Conservation (phyloP, 2,888 invertebrate genomes). For the Dryadula phaetusa region DNA sequence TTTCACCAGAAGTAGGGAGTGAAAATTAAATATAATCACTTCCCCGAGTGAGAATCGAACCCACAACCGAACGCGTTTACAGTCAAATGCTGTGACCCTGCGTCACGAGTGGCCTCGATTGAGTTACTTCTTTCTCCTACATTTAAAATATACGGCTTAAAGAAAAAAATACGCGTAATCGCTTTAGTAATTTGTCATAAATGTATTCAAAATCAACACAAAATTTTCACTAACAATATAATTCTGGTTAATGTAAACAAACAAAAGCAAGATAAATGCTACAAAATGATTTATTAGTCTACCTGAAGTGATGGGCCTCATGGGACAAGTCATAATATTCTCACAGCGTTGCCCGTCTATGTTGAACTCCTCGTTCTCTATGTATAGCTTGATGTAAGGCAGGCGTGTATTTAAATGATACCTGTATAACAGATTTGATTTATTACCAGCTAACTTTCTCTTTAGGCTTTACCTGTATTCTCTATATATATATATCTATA, state of each 20-base stretch:
- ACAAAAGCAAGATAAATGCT: slow-evolving; percentile 22
- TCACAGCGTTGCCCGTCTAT: slow-evolving; percentile 97
- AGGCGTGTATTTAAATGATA: slow-evolving; percentile 94
- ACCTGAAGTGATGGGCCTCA: slow-evolving; percentile 95
- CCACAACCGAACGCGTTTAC: too few relatives aligned
- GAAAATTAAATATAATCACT: too few relatives aligned
- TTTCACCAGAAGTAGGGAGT: too few relatives aligned
- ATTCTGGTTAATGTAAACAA: background rate
- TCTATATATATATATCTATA: too few relatives aligned
- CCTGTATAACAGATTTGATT: slow-evolving; percentile 59
- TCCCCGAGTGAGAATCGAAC: too few relatives aligned
- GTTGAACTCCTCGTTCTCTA: slow-evolving; percentile 97
- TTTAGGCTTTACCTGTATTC: background rate
- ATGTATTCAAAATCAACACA: background rate
- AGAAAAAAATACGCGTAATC: too few relatives aligned
- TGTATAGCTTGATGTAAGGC: slow-evolving; percentile 95
- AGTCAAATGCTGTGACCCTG: too few relatives aligned
- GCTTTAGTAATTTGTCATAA: too few relatives aligned
- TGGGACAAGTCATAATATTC: slow-evolving; percentile 97
- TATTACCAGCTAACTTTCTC: background rate
- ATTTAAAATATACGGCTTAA: too few relatives aligned
- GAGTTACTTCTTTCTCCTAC: too few relatives aligned
- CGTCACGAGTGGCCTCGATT: too few relatives aligned
- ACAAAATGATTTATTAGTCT: slow-evolving; percentile 21
- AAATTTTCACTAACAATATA: background rate